phyloP scores from a whole-genome alignment of 2,888 invertebrate species.

The Meandrusa payeni region DNA sequence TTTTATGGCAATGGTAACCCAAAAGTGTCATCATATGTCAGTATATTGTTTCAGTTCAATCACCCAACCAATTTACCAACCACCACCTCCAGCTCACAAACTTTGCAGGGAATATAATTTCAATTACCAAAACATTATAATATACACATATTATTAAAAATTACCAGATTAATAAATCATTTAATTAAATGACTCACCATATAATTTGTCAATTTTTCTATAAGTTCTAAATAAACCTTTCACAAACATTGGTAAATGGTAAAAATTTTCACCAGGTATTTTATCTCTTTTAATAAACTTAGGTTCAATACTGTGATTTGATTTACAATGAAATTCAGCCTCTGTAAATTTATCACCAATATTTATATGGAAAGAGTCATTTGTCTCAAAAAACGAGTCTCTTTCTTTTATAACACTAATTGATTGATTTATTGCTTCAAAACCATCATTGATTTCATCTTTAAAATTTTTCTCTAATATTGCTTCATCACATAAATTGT shows the following conservation, averaged over 20 bases:
- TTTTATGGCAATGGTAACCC: no score
- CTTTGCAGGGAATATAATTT: no score
- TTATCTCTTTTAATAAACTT: constrained; percentile 26
- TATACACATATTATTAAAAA: no score
- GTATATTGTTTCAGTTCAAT: no score
- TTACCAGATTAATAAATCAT: no score
- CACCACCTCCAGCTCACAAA: no score
- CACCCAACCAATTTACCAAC: no score
- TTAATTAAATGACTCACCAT: no score
- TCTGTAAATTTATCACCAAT: constrained; percentile 45
- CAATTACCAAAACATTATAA: no score
- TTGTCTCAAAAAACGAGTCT: constrained; percentile 56
- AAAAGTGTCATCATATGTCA: no score
- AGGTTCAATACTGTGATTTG: not conserved
- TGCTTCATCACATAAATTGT: constrained; percentile 34
- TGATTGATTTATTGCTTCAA: constrained; percentile 75
- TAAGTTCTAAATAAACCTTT: constrained; percentile 86
- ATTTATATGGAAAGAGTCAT: constrained; percentile 65
- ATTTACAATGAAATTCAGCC: not conserved
- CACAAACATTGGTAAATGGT: constrained; percentile 88
- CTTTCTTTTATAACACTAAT: constrained; percentile 60
- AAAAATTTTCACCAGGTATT: constrained; percentile 76
- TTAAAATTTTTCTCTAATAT: constrained; percentile 38
- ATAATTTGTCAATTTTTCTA: constrained; percentile 90
- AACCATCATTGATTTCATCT: constrained; percentile 61